Evolutionary conservation across 2,888 invertebrate genomes (phyloP), one percentile per base, ranked within the genome.

Genomic region (Amphipoea lucens): DNA sequence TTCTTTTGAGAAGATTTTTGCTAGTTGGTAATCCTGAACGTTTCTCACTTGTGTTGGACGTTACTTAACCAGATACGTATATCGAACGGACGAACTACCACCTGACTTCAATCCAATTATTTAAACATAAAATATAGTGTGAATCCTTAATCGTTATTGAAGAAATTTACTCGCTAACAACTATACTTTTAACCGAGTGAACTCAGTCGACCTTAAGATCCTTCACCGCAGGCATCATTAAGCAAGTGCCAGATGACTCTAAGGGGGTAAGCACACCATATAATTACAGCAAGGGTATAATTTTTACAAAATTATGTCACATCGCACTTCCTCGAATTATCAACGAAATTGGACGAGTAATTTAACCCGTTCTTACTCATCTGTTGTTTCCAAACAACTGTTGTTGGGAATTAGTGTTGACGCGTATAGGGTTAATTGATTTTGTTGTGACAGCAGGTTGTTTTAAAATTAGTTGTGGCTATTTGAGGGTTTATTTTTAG

Each of bases 281-380:
- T 91, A 92, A 93, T 94, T 92, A 90, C 82, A 84, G 62, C 74
- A 85, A 89, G 86, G 86, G 89, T 89, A 90, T 89, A 89, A 90
- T 94, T 94, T 94, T 90, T 87, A 91, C 82, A 85, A 89, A 92
- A 94, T 94, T 93, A 94, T 91, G 90, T 90, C 91, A 89, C 88
- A 81, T 80, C 72, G 76, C 69, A 85, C 90, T 90, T 90, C 89
- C 89, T 89, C 68, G 69, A 82, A 84, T 90, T 89, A 87, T 81
- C 69, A 86, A 86, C 78, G 70, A 83, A 89, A 89, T 90, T 89
- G 86, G 83, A 81, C 60, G 74, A 70, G 82, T 88, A 90, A 90
- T 90, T 89, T 88, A 88, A 91, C 84, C 85, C 85, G 85, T 88
- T 80, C 75, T 68, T 86, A 83, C 82, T 83, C 86, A 86, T 79